phyloP scores from a whole-genome alignment of 2,113 vertebrate genomes.

The Phaetusa simplex region DNA sequence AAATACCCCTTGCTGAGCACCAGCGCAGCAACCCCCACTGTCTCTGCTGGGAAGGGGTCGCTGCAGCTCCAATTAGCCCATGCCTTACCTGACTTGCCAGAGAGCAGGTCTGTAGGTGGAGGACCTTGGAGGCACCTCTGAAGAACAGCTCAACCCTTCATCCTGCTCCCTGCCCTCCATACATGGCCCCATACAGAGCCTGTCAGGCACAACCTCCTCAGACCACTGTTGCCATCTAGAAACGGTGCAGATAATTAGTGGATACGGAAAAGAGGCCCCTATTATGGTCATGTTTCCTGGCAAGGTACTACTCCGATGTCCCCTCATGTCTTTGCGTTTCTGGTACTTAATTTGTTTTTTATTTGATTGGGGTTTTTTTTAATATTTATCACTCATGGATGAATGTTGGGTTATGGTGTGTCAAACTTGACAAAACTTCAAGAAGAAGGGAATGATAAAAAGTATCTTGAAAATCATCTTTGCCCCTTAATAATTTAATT shows the following conservation, averaged over 20 bases:
- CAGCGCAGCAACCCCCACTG: not conserved
- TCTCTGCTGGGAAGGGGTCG: not conserved
- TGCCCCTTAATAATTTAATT: conserved; percentile 58
- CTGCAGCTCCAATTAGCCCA: not conserved
- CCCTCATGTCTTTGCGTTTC: not conserved
- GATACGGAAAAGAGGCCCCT: not conserved
- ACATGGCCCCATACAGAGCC: not conserved
- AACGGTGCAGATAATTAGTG: not conserved
- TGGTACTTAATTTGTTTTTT: conserved; percentile 3
- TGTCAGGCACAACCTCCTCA: not conserved
- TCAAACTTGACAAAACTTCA: conserved; percentile 59
- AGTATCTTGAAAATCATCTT: conserved; percentile 52
- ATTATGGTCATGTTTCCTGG: fast-evolving
- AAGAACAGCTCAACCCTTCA: not conserved
- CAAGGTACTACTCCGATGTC: not conserved
- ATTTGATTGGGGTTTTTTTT: not conserved
- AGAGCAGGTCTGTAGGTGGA: not conserved
- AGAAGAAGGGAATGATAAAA: conserved; percentile 23
- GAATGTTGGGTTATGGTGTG: not conserved
- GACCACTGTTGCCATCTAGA: not conserved
- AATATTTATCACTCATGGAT: conserved; percentile 28
- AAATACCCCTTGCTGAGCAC: not conserved
- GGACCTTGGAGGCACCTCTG: not conserved
- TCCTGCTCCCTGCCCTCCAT: not conserved
- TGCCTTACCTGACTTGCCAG: not conserved